Base-by-base conservation (phyloP, 2,113 vertebrate species). In the Ophiodon elongatus region DNA sequence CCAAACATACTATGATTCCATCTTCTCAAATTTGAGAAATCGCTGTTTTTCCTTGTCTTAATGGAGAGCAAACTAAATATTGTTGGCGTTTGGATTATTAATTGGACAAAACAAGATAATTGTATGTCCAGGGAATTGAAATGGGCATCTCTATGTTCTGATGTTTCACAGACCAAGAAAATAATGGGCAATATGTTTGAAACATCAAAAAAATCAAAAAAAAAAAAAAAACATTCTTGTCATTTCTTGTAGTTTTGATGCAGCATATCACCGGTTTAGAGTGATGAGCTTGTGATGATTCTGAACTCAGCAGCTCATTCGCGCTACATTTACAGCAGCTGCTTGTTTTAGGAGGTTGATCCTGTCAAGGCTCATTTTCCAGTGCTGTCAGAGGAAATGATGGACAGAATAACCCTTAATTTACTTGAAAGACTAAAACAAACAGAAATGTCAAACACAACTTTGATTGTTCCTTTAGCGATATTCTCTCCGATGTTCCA, bases 261-360 rank as follows among this genome's bases (percentile, higher is more conserved):
- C 21, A n/a, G 57, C 35, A 41, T 62, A 3, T 45, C n/a, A n/a
- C n/a, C 14, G 25, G 19, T 25, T 73, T 0, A 39, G 15, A 47
- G 25, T n/a, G 14, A 0, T 19, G 45, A 69, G 73, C 77, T 62
- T 31, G 4, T 25, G 41, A 15, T 41, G 35, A 56, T 76, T n/a
- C 29, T 64, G 59, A 67, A 80, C 54, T 77, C 72, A 64, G 41
- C 57, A 79, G 72, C 65, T 83, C 73, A 73, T 85, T 74, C 15
- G 4, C 31, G 69, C 43, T 29, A 0, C 0, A 15, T 45, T 65
- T 13, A 45, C 56, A 80, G 80, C 70, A 68, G 66, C 62, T 63
- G 74, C 35, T 56, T 62, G 17, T 76, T 41, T 37, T 23, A 64
- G 35, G 29, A 47, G 39, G 65, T 23, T 57, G 37, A 66, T 52